These are phyloP conservation scores for Bostrychus sinensis DNA, from an alignment of 2,113 vertebrate species.

Conservation along the genomic window DNA sequence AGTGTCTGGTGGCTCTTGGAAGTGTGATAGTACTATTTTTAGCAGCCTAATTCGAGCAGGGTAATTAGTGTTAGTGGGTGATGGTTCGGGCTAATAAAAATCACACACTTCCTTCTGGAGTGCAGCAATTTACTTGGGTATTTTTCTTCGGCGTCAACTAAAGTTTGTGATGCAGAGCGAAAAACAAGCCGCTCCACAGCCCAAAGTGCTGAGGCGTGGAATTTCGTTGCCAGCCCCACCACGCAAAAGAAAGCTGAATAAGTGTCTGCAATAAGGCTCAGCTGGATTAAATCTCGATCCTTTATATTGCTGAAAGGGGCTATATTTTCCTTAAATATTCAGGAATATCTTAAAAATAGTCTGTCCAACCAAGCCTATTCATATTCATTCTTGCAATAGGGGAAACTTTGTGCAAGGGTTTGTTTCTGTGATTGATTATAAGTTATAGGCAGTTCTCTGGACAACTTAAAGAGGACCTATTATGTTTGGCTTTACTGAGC, in stretches of 20 bases:
- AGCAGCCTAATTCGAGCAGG: background rate
- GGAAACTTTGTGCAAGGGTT: too few species aligned
- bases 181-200: background rate
- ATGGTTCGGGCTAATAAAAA: background rate
- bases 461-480: too few species aligned
- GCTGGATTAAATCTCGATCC: background rate
- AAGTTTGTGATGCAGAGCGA: conserved; percentile 2
- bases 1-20: background rate
- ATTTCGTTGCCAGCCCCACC: background rate
- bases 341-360: background rate
- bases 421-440: too few species aligned
- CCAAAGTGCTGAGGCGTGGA: background rate
- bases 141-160: background rate
- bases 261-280: background rate
- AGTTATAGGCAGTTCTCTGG: too few species aligned
- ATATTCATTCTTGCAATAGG: too few species aligned
- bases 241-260: background rate
- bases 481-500: too few species aligned
- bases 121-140: background rate
- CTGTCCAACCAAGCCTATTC: too few species aligned
- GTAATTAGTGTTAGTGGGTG: background rate
- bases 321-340: background rate
- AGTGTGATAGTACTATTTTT: conserved; percentile 9
- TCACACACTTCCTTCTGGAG: background rate
- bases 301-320: background rate